Evolutionary conservation across 2,797 vertebrate genomes (phyloP).

Genomic region (Eupleurogrammus muticus): DNA sequence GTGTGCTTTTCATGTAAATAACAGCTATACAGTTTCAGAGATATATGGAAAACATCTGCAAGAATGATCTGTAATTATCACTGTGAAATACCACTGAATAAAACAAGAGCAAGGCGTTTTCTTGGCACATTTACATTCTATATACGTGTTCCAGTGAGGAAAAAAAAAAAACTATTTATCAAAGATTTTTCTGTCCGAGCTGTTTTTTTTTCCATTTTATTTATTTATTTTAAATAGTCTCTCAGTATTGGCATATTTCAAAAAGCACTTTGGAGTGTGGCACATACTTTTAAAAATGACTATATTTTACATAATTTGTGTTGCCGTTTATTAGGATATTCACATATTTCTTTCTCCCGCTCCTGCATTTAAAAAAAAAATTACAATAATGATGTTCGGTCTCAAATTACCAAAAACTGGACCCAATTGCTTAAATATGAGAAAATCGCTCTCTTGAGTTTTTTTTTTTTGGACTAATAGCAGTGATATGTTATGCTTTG

Average conservation of each 20-base stretch:
- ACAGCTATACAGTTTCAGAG: constrained; percentile 21
- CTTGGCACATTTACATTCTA: constrained; percentile 27
- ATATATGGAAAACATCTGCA: constrained; percentile 46
- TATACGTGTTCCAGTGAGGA: constrained; percentile 3
- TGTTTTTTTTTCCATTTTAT: constrained; percentile 20
- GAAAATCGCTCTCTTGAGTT: constrained; percentile 61
- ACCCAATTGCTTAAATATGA: constrained; percentile 65
- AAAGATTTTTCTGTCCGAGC: constrained; percentile 12
- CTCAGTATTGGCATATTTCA: constrained; percentile 52
- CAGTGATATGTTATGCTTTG: constrained; percentile 66
- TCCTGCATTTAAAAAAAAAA: constrained; percentile 31
- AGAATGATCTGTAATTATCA: constrained; percentile 49
- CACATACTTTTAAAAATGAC: constrained; percentile 24
- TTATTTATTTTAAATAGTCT: neutral
- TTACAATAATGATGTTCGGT: constrained; percentile 58
- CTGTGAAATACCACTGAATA: constrained; percentile 35
- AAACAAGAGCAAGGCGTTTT: constrained; percentile 9
- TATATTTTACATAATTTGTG: constrained; percentile 41
- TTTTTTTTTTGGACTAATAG: constrained; percentile 65
- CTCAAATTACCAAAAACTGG: constrained; percentile 50
- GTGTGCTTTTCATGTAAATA: constrained; percentile 46
- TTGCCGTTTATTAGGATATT: constrained; percentile 32
- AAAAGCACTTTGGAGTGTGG: constrained; percentile 56
- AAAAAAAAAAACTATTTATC: constrained; percentile 19
- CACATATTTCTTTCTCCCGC: neutral